These are phyloP conservation scores for Camponotus pennsylvanicus DNA, from an alignment of 1,140 invertebrate genomes.

Conservation along the genomic window DNA sequence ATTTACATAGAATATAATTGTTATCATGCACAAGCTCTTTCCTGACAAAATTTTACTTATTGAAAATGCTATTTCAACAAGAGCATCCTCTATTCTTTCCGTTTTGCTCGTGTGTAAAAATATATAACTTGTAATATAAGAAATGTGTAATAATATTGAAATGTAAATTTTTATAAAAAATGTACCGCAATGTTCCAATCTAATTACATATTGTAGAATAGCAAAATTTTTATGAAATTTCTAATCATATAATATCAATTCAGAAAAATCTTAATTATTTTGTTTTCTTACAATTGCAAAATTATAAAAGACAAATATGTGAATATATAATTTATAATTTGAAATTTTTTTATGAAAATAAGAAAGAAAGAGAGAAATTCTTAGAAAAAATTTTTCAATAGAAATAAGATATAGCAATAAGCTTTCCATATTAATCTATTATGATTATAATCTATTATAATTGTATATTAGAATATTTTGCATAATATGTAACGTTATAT, in stretches of 20 bases:
- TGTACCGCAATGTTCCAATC: neutral
- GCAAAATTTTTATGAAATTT: slow-evolving; percentile 25
- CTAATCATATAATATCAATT: slow-evolving; percentile 23
- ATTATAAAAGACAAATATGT: neutral
- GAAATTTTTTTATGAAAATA: neutral
- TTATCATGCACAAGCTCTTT: slow-evolving; percentile 10
- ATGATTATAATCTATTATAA: neutral
- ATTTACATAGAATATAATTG: neutral
- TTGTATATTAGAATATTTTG: slow-evolving; percentile 14
- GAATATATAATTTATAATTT: neutral
- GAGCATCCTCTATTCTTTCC: slow-evolving; percentile 8
- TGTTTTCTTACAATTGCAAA: slow-evolving; percentile 9
- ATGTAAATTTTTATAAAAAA: slow-evolving; percentile 20
- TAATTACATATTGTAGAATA: neutral
- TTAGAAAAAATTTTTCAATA: neutral
- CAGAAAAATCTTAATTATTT: neutral
- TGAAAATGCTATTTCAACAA: neutral
- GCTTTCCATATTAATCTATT: neutral
- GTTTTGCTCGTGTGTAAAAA: slow-evolving; percentile 28
- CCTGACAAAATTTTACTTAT: neutral
- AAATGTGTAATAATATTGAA: slow-evolving; percentile 15
- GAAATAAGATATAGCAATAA: neutral
- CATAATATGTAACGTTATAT: neutral
- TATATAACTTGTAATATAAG: slow-evolving; percentile 15
- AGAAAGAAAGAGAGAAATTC: neutral